Evolutionary conservation across 2,113 vertebrate species (phyloP).

Genomic region (Thamnophis sirtalis): DNA sequence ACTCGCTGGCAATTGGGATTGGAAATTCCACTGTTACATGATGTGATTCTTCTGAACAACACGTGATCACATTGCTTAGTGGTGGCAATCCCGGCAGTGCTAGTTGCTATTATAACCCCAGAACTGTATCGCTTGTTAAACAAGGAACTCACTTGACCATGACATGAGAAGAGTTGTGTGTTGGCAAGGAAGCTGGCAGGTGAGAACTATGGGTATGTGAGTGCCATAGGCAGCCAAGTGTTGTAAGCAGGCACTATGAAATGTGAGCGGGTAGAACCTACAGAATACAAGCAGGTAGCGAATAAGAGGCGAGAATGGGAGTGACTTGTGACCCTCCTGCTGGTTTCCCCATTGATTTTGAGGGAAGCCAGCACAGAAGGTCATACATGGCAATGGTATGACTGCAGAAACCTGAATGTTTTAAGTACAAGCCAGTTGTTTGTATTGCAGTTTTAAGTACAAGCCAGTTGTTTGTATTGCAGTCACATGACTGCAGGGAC

Average conservation of each 20-base stretch:
- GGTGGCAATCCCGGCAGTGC: background rate
- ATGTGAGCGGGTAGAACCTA: background rate
- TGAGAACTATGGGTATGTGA: background rate
- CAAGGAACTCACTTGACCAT: background rate
- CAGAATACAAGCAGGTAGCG: background rate
- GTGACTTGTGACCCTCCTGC: background rate
- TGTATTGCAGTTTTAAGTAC: background rate
- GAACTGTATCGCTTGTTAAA: background rate
- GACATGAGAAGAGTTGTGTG: background rate
- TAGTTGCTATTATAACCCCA: background rate
- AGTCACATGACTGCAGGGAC: background rate
- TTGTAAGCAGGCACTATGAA: background rate
- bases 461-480: background rate
- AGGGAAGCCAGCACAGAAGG: background rate
- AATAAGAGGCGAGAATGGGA: background rate
- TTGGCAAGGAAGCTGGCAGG: background rate
- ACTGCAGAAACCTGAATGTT: background rate
- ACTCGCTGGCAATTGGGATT: background rate
- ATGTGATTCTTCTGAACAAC: background rate
- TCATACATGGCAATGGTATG: background rate
- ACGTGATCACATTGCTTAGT: background rate
- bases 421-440: background rate
- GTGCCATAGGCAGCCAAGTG: background rate
- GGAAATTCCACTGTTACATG: background rate
- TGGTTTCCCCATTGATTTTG: background rate